Base-by-base conservation (phyloP, 2,113 vertebrate species). In the Pitta sordida region DNA sequence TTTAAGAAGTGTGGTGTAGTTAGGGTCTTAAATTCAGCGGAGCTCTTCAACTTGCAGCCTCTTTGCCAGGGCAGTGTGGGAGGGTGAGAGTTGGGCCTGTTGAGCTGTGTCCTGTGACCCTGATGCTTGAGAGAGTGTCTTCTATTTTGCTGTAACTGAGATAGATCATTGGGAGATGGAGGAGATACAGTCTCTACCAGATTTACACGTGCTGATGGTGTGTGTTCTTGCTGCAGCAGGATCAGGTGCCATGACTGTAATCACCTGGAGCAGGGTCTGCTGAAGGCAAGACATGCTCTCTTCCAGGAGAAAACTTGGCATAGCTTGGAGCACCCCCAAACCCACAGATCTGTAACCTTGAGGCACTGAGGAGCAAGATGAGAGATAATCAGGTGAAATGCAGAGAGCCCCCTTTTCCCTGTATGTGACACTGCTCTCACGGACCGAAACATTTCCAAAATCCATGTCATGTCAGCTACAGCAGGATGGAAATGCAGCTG, bases 201-300 rank as follows among this genome's bases (percentile, higher is more conserved):
- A 36, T 74, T 59, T 30, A 26, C 13, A 20, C 44, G 37, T 63
- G 26, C 3, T 20, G 9, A 10, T 62, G 27, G 37, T 21, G 1
- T 37, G 15, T 62, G 75, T 79, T 70, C 32, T 44, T 49, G 36
- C 43, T 56, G 10, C 46, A 48, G n/a, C 9, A 12, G 43, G 12
- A 14, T 51, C 68, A 41, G 29, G 30, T 83, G 13, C 37, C 0
- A 0, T 62, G 41, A 27, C 44, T 64, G 30, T 0, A 3, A 7
- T 36, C 24, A 23, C 32, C 34, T n/a, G 49, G 15, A 82, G 58
- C 44, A 49, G 63, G 23, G 34, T 39, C 34, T 95, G 53, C 60
- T 68, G 74, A 71, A 80, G 43, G 79, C 52, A 62, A n/a, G 15
- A 1, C 3, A 17, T 46, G 19, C 19, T 46, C 20, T 46, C 15